Percentiles rank a stretch among this genome's conserved stretches.
Conservation (phyloP, 1,140 invertebrate genomes). For the Tetranychus cinnabarinus region DNA sequence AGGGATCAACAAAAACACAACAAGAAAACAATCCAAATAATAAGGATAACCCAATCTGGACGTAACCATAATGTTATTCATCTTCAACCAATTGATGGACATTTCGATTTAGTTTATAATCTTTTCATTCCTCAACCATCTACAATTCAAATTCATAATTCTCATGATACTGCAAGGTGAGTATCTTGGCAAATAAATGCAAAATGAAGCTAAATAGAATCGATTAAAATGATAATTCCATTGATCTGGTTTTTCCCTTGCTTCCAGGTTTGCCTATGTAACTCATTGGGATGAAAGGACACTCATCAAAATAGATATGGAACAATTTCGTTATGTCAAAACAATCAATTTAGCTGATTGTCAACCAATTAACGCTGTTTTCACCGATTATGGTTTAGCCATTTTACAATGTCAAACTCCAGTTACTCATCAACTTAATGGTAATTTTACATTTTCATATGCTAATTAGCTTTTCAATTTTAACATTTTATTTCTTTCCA, state of each 20-base stretch:
- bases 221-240: background rate
- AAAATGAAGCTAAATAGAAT: background rate
- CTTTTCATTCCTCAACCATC: conserved; percentile 5
- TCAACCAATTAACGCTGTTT: conserved; percentile 40
- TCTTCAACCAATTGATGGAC: conserved; percentile 49
- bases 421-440: conserved; percentile 9
- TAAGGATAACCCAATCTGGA: conserved; percentile 38
- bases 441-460: background rate
- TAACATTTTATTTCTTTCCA: conserved; percentile 17
- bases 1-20: conserved; percentile 7
- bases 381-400: conserved; percentile 39
- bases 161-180: background rate
- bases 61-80: conserved; percentile 42
- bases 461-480: background rate
- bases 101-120: conserved; percentile 42
- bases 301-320: conserved; percentile 48
- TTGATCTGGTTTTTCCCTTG: background rate
- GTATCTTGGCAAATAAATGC: background rate
- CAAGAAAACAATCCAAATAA: conserved; percentile 41
- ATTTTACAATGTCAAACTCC: conserved; percentile 10
- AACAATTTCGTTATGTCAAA: conserved; percentile 45
- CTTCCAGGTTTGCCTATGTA: conserved; percentile 37
- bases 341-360: conserved; percentile 46
- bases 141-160: background rate
- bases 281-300: conserved; percentile 45